A percentile compares a stretch with the other conserved stretches of the same genome.
Evolutionary conservation across 2,113 vertebrate species (phyloP).

Genomic region (Casuarius casuarius): DNA sequence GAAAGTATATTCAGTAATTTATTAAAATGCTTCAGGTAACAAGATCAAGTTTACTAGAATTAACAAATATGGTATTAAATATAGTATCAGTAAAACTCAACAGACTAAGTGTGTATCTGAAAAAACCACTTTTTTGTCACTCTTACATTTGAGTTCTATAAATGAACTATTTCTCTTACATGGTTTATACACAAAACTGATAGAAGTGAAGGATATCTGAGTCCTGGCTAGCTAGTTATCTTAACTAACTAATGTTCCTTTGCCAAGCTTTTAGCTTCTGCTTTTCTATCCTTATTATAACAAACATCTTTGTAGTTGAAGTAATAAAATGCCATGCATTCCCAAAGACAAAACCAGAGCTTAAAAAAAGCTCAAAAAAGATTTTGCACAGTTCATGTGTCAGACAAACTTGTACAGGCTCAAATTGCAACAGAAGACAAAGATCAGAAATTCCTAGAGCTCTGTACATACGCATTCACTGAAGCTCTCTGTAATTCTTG

Average conservation of each 20-base stretch:
- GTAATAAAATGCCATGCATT: slow-evolving; percentile 46
- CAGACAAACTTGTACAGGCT: slow-evolving; percentile 12
- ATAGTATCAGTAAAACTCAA: background rate
- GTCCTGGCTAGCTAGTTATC: background rate
- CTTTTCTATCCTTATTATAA: slow-evolving; percentile 13
- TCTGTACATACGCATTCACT: background rate
- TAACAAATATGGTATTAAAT: background rate
- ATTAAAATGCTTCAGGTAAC: background rate
- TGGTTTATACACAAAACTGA: background rate
- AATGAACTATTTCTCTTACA: background rate
- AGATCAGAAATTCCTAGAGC: slow-evolving; percentile 29
- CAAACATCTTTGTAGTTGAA: slow-evolving; percentile 27
- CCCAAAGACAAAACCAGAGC: slow-evolving; percentile 53
- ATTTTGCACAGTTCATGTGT: slow-evolving; percentile 53
- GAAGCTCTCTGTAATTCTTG: background rate
- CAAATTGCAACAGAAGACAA: slow-evolving; percentile 20
- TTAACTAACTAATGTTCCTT: background rate
- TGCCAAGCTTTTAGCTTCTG: background rate
- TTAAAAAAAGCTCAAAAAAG: slow-evolving; percentile 55
- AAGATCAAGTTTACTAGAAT: background rate
- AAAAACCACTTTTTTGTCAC: background rate
- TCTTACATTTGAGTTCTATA: background rate
- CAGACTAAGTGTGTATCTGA: background rate
- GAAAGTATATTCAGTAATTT: background rate
- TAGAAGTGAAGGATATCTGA: background rate